Base-by-base conservation (phyloP, 1,140 invertebrate species). In the Drosophila sp. region DNA sequence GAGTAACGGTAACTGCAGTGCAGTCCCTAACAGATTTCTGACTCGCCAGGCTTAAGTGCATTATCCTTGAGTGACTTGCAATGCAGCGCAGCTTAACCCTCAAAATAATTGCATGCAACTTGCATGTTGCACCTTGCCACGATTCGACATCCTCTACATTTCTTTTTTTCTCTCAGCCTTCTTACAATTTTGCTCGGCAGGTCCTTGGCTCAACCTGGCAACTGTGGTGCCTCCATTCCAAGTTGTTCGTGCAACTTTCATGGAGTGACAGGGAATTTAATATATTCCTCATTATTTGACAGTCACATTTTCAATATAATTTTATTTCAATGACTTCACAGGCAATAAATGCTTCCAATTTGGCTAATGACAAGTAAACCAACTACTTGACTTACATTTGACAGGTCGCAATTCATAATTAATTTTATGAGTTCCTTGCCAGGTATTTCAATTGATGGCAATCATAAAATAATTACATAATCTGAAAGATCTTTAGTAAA, bases 21-120 rank as follows among this genome's bases (percentile, higher is more conserved):
- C 67, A 54, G 41, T 46, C 38, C 21, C 21, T 48, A 13, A 11
- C 65, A 62, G 46, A 36, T 51, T 43, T 53, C 45, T 46, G 46
- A 18, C 13, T 16, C 14, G 29, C 11, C 14, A 36, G 46, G 34
- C 71, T 70, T 70, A 70, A 74, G 66, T 74, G 66, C 72, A 74
- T 74, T 63, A 74, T 71, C 65, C 72, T 63, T 74, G 66, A 70
- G 72, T 51, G 65, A 16, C 27, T 56, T 50, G 69, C 67, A 51
- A 38, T 62, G 69, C 53, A 29, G 62, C 48, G 13, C 50, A 7
- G 32, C 58, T 27, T 61, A 57, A 48, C 40, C 58, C 50, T 73
- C 53, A 56, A 62, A 61, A 73, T 72, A 72, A 72, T 72, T 72
- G 70, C 70, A 48, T 48, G 34, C 61, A 66, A 25, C 36, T 51